A percentile compares a stretch with the other conserved stretches of the same genome.
Evolutionary conservation across 2,797 vertebrate species (phyloP).

Genomic region (Acanthurus lineatus): DNA sequence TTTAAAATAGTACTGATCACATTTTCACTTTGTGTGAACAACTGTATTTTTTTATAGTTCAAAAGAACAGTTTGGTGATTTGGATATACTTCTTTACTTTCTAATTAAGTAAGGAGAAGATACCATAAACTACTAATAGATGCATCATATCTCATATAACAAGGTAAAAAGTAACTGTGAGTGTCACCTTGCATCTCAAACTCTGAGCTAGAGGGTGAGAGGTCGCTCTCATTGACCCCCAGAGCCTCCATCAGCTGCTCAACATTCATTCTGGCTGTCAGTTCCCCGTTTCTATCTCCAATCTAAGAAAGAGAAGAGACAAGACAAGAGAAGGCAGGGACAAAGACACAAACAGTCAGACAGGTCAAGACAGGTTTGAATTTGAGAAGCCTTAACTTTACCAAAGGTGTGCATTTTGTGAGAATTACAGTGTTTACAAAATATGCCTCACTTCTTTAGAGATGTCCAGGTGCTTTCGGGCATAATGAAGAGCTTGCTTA

Average conservation of each 20-base stretch:
- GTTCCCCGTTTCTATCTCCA: slow-evolving; percentile 92
- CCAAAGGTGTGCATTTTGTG: background rate
- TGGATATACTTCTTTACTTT: too few species aligned
- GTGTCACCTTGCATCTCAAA: slow-evolving; percentile 94
- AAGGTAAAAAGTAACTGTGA: background rate
- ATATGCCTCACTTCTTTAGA: slow-evolving; percentile 90
- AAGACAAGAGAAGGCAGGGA: background rate
- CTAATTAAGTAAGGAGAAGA: too few species aligned
- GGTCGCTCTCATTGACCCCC: slow-evolving; percentile 84
- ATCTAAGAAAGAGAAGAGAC: slow-evolving; percentile 82
- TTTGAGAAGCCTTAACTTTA: background rate
- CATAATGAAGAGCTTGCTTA: slow-evolving; percentile 92
- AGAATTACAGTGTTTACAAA: background rate
- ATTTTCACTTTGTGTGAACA: too few species aligned
- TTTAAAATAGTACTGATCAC: too few species aligned
- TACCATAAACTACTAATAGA: too few species aligned
- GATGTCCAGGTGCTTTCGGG: slow-evolving; percentile 94
- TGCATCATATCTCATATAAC: background rate
- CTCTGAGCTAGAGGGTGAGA: slow-evolving; percentile 86
- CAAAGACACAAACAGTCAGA: background rate
- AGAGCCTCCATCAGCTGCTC: slow-evolving; percentile 91
- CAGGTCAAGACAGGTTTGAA: background rate
- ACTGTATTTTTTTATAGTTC: too few species aligned
- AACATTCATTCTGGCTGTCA: slow-evolving; percentile 92
- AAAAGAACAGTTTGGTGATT: too few species aligned